Evolutionary conservation across 2,888 invertebrate genomes (phyloP), one percentile per base, ranked within the genome.

Genomic region (Yponomeuta sedellus): DNA sequence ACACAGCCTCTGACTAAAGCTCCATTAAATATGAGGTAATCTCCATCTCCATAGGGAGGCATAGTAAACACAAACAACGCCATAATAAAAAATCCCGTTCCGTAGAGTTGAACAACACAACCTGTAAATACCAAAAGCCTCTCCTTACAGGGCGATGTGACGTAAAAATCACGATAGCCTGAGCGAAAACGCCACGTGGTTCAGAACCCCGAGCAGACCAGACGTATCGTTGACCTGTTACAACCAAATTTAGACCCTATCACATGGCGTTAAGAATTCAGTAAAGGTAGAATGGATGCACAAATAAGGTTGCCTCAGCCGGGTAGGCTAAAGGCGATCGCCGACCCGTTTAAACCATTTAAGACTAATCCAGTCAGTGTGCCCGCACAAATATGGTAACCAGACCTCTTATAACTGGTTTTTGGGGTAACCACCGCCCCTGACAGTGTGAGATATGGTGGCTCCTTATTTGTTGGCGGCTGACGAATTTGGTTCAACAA

Each of bases 381-480:
- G 77, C 44, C 44, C 44, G 80, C 81, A 82, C 89, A 86, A 88
- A 88, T 86, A 86, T 88, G 90, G 90, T 83, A 88, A 87, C 85
- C 82, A 86, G 85, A 16, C 83, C 81, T 86, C 83, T 86, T 83
- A 83, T 86, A 91, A 90, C 90, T 89, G 88, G 90, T 90, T 90
- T 91, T 90, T 84, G 89, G 90, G 89, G 88, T 86, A 88, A 84
- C 86, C 89, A 87, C 83, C 79, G 83, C 81, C 83, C 85, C 83
- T 80, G 79, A 67, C 69, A 66, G 77, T 78, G 78, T 74, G 79
- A 75, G 75, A 74, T 77, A 76, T 77, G 75, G 79, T 73, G 73
- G 77, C 76, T 70, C 74, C 66, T 74, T 77, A 82, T 83, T 81
- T 80, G 44, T 68, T 68, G 70, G 71, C 69, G 71, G 69, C 10